Evolutionary conservation across 1,140 invertebrate genomes (phyloP).

Genomic region (Leptopilina boulardi): DNA sequence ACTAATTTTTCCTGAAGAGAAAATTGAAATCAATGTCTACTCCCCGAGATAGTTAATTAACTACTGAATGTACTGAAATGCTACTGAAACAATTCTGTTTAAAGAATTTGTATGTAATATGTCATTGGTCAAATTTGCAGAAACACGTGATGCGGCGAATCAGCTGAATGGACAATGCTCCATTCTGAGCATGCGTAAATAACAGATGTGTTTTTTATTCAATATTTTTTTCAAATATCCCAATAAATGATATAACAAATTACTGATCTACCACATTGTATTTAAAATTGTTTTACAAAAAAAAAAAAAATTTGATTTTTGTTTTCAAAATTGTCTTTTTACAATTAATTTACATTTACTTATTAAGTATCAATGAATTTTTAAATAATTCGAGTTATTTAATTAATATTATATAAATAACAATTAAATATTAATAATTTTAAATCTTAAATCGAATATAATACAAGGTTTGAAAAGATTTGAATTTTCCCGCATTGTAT

Average conservation of each 20-base stretch:
- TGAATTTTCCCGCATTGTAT: neutral
- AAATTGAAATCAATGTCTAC: neutral
- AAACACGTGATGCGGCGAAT: constrained; percentile 50
- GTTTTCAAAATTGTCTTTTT: too few species aligned
- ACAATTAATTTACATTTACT: too few species aligned
- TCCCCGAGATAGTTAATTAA: constrained; percentile 5
- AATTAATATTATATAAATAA: too few species aligned
- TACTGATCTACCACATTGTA: too few species aligned
- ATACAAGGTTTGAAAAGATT: neutral
- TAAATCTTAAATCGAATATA: too few species aligned
- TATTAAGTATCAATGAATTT: too few species aligned
- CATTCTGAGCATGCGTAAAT: neutral
- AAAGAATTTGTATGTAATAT: constrained; percentile 43
- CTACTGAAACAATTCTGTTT: constrained; percentile 6
- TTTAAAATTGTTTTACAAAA: too few species aligned
- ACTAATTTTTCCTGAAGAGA: neutral
- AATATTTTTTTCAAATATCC: neutral
- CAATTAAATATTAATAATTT: too few species aligned
- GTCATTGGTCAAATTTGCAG: constrained; percentile 56
- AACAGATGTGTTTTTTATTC: neutral
- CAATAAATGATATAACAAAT: too few species aligned
- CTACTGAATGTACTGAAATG: too few species aligned
- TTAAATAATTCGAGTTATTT: too few species aligned
- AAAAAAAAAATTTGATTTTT: too few species aligned
- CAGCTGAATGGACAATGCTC: constrained; percentile 35